These are phyloP conservation scores for Lepidothrix coronata DNA, from an alignment of 2,113 vertebrate species.

Conservation along the genomic window DNA sequence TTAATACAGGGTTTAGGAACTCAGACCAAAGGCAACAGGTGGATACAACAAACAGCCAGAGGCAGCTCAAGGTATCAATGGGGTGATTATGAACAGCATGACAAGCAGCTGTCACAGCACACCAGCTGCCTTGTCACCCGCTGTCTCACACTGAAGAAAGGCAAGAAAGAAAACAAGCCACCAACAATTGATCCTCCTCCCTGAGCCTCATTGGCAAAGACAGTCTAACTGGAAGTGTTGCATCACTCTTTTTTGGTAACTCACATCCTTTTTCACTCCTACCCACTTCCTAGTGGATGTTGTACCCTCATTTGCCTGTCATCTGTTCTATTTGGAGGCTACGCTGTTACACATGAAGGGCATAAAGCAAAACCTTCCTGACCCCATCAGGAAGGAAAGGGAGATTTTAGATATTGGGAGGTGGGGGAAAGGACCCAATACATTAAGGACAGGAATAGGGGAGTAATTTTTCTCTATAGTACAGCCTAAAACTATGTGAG, in stretches of 20 bases:
- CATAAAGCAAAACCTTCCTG: not conserved
- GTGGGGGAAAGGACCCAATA: not conserved
- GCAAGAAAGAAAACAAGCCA: not conserved
- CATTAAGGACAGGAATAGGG: not conserved
- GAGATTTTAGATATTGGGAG: not conserved
- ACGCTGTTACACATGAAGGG: not conserved
- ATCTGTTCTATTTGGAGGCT: not conserved
- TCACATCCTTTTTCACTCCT: not conserved
- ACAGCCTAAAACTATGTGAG: not conserved
- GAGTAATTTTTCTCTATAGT: not conserved
- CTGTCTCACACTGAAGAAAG: not conserved
- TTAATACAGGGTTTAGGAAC: not conserved
- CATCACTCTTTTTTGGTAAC: not conserved
- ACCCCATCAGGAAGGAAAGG: not conserved
- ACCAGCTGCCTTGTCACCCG: not conserved
- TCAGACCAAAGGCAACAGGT: constrained; percentile 50
- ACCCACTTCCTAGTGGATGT: not conserved
- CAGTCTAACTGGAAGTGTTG: not conserved
- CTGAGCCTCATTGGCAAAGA: not conserved
- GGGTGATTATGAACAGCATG: not conserved
- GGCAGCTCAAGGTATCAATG: constrained; percentile 50
- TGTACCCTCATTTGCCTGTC: constrained; percentile 7
- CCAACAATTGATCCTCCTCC: not conserved
- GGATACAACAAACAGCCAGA: not conserved
- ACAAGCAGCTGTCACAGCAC: constrained; percentile 25